Conservation (phyloP, 2,113 vertebrate species). For the Sorex fumeus region DNA sequence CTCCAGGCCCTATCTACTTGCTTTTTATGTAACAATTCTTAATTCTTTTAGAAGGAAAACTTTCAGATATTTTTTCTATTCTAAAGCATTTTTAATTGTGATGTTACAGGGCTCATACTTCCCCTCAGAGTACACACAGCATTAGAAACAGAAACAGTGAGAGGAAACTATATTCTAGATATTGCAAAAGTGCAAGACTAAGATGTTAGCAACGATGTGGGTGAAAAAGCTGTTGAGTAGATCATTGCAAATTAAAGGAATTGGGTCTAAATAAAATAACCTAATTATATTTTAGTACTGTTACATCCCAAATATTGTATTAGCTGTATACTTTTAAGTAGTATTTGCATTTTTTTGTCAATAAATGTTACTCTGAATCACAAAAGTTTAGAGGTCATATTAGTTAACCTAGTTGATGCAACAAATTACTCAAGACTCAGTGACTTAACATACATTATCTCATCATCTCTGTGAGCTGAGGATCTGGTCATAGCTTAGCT, state of each 20-base stretch:
- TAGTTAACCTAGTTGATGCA: conserved; percentile 57
- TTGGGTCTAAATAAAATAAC: neutral
- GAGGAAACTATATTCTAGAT: conserved; percentile 45
- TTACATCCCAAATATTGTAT: conserved; percentile 39
- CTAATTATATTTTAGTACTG: conserved; percentile 43
- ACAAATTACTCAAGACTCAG: conserved; percentile 32
- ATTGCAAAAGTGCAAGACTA: conserved; percentile 9
- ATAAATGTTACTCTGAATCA: neutral
- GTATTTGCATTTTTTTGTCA: conserved; percentile 16
- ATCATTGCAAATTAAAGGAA: conserved; percentile 38
- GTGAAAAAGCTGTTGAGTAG: conserved; percentile 27
- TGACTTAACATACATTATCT: conserved; percentile 22
- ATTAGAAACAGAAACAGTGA: conserved; percentile 39
- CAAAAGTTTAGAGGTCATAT: conserved; percentile 52
- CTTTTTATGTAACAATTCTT: neutral
- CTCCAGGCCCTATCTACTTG: neutral
- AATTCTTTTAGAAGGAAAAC: conserved; percentile 61
- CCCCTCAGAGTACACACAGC: neutral
- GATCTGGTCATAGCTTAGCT: conserved; percentile 9
- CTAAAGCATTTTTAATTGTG: conserved; percentile 53
- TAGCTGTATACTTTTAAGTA: too few relatives aligned
- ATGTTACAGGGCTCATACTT: conserved; percentile 30
- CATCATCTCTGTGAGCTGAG: conserved; percentile 28
- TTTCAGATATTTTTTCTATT: conserved; percentile 38
- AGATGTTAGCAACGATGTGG: neutral